These are phyloP conservation scores for Gila robusta DNA, from an alignment of 2,797 vertebrate species.

Conservation along the genomic window DNA sequence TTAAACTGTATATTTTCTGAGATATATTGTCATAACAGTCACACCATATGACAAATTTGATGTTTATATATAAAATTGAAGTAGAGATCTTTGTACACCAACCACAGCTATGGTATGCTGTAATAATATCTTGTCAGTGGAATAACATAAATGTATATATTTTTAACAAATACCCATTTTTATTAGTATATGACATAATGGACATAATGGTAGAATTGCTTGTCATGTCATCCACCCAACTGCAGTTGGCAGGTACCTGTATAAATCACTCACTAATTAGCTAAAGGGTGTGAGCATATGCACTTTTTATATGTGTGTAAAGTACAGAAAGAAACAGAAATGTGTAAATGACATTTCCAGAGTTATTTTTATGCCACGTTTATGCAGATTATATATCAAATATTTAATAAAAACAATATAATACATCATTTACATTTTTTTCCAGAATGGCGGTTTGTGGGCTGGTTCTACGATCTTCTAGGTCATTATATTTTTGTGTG, in stretches of 20 bases:
- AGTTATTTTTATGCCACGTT: background rate
- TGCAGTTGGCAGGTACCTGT: background rate
- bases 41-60: no score
- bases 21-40: no score
- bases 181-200: no score
- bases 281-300: background rate
- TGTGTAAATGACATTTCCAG: background rate
- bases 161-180: no score
- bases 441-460: background rate
- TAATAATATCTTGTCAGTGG: no score
- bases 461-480: background rate
- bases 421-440: background rate
- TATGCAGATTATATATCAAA: background rate
- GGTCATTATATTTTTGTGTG: background rate
- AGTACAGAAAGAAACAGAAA: background rate
- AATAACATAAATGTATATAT: no score
- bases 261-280: conserved; percentile 1
- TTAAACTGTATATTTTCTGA: no score
- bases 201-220: no score
- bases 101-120: no score
- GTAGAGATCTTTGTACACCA: no score
- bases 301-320: background rate
- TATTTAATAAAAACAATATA: background rate
- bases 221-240: no score
- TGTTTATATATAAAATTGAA: no score